These are phyloP conservation scores for Ceyx erithaca DNA, from an alignment of 2,797 vertebrate genomes.

Conservation along the genomic window DNA sequence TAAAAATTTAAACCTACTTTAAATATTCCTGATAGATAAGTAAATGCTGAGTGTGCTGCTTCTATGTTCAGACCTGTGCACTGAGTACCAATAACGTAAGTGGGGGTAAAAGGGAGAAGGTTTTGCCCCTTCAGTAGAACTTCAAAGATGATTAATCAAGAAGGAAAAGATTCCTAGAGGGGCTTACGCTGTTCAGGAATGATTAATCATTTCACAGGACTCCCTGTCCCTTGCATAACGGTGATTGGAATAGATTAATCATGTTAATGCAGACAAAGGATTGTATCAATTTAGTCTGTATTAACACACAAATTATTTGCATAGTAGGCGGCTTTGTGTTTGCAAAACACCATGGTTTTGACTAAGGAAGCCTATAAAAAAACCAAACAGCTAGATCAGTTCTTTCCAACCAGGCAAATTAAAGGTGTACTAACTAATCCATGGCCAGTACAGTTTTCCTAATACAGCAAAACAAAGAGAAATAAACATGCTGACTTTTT, in stretches of 20 bases:
- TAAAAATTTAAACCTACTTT: conserved; percentile 77
- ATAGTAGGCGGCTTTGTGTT: conserved; percentile 68
- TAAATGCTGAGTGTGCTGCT: conserved; percentile 70
- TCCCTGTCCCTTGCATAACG: conserved; percentile 70
- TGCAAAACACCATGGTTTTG: conserved; percentile 57
- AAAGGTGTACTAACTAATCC: conserved; percentile 3
- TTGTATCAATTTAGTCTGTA: conserved; percentile 68
- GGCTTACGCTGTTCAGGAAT: conserved; percentile 74
- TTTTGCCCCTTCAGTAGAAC: conserved; percentile 68
- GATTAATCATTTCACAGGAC: conserved; percentile 77
- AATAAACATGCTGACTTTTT: neutral
- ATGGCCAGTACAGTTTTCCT: neutral
- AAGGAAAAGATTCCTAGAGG: conserved; percentile 70
- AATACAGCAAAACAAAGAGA: neutral
- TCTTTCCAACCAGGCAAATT: neutral
- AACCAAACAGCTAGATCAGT: neutral
- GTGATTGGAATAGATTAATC: conserved; percentile 78
- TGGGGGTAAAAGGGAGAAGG: conserved; percentile 55
- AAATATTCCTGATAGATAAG: conserved; percentile 72
- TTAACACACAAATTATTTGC: conserved; percentile 76
- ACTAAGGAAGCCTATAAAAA: neutral
- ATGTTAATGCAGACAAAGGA: conserved; percentile 75
- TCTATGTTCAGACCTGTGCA: conserved; percentile 60
- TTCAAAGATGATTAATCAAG: conserved; percentile 80
- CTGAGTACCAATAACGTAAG: conserved; percentile 52